phyloP scores from a whole-genome alignment of 2,113 vertebrate genomes.

The Cairina moschata region DNA sequence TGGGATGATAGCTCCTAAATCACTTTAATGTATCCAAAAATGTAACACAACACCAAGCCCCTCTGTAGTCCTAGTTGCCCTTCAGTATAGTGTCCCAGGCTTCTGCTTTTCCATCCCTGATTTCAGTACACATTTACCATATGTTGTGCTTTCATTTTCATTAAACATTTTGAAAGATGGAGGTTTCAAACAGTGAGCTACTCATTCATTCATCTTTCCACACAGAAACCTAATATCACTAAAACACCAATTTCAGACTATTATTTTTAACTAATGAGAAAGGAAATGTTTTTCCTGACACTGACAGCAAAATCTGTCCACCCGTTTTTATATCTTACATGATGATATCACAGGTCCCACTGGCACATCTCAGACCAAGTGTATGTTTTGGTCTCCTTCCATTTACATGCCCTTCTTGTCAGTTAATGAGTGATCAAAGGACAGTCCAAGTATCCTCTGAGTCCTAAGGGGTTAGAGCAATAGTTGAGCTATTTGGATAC shows the following conservation, averaged over 20 bases:
- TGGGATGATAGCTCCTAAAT: constrained; percentile 55
- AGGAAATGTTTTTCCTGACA: constrained; percentile 24
- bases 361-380: background rate
- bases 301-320: constrained; percentile 11
- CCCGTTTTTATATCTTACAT: constrained; percentile 13
- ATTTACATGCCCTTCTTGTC: constrained; percentile 4
- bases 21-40: constrained; percentile 50
- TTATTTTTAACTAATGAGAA: constrained; percentile 56
- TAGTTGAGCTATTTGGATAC: background rate
- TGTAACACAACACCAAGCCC: background rate
- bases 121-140: constrained; percentile 49
- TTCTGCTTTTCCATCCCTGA: constrained; percentile 16
- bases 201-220: constrained; percentile 37
- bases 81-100: background rate
- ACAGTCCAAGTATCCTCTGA: constrained; percentile 45
- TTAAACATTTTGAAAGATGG: constrained; percentile 63
- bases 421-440: constrained; percentile 70
- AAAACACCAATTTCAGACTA: constrained; percentile 36
- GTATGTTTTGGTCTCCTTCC: background rate
- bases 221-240: constrained; percentile 43
- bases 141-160: constrained; percentile 42
- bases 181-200: constrained; percentile 50
- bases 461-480: constrained; percentile 12
- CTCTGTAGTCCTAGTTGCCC: background rate
- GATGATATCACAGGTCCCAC: background rate